These are phyloP conservation scores for Calameuta idolon DNA, from an alignment of 2,888 invertebrate species.

Conservation along the genomic window DNA sequence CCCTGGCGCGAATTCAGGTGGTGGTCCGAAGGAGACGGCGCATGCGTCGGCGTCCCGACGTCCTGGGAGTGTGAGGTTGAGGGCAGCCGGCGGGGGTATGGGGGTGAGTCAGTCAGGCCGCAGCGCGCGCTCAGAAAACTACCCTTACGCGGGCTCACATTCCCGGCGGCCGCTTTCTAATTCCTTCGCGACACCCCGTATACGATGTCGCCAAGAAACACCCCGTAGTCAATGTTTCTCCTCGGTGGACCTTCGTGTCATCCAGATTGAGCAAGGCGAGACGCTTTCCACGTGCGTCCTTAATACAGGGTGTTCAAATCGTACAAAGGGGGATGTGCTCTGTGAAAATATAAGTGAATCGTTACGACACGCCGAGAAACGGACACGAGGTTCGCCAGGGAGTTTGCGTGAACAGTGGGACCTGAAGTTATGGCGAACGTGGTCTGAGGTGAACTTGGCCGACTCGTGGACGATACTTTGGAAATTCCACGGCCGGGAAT, in stretches of 20 bases:
- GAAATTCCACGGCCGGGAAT: not conserved
- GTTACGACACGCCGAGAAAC: not conserved
- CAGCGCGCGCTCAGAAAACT: slow-evolving; percentile 66
- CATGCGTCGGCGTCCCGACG: slow-evolving; percentile 21
- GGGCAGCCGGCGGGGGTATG: slow-evolving; percentile 46
- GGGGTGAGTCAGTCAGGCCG: slow-evolving; percentile 67
- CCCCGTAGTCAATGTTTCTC: not conserved
- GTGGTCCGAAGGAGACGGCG: slow-evolving; percentile 15
- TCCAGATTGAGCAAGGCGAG: not conserved
- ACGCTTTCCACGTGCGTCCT: not conserved
- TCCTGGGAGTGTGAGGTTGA: slow-evolving; percentile 24
- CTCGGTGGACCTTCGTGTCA: not conserved
- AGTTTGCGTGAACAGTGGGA: not conserved
- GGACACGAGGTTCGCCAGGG: not conserved
- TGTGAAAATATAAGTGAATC: not conserved
- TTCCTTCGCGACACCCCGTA: not conserved
- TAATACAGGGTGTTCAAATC: not conserved
- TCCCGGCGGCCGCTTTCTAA: slow-evolving; percentile 12
- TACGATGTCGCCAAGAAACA: not conserved
- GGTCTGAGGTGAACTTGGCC: too few relatives aligned
- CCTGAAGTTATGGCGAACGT: not conserved
- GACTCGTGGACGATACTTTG: not conserved
- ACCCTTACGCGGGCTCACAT: slow-evolving; percentile 55
- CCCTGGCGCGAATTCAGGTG: slow-evolving; percentile 47
- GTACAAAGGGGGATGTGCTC: not conserved